Evolutionary conservation across 2,113 vertebrate genomes (phyloP).

Genomic region (Hippocampus abdominalis): DNA sequence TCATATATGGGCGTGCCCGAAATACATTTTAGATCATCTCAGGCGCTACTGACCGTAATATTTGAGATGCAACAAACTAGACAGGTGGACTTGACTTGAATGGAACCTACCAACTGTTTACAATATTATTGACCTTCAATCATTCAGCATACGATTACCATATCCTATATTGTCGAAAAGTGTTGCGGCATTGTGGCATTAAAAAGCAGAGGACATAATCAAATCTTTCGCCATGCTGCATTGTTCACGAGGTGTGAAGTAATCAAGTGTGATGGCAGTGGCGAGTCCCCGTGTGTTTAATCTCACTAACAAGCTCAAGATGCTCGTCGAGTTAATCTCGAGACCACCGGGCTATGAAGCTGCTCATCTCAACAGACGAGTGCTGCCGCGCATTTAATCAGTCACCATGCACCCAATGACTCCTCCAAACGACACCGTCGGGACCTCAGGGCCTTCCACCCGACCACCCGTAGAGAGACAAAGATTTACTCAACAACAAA

Average conservation of each 20-base stretch:
- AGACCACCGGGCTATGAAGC: slow-evolving; percentile 25
- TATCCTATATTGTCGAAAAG: no score
- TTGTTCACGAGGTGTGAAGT: not conserved
- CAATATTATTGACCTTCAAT: no score
- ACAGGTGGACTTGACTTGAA: not conserved
- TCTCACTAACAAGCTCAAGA: slow-evolving; percentile 20
- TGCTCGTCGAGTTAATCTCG: slow-evolving; percentile 28
- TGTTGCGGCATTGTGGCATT: not conserved
- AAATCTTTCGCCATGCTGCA: not conserved
- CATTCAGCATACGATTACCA: not conserved
- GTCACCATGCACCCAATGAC: slow-evolving; percentile 19
- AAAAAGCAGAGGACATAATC: not conserved
- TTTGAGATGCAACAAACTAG: not conserved
- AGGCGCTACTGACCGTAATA: not conserved
- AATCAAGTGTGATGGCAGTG: slow-evolving; percentile 1
- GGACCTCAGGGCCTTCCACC: slow-evolving; percentile 8
- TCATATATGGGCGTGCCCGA: not conserved
- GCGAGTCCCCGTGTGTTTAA: slow-evolving; percentile 18
- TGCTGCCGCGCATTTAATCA: slow-evolving; percentile 51
- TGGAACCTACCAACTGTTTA: not conserved
- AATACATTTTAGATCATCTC: not conserved
- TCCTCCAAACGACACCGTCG: slow-evolving; percentile 11
- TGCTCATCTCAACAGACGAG: slow-evolving; percentile 33
- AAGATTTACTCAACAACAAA: slow-evolving; percentile 44
- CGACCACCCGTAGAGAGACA: not conserved